phyloP scores from a whole-genome alignment of 2,797 vertebrate species.

The Aeoliscus strigatus region DNA sequence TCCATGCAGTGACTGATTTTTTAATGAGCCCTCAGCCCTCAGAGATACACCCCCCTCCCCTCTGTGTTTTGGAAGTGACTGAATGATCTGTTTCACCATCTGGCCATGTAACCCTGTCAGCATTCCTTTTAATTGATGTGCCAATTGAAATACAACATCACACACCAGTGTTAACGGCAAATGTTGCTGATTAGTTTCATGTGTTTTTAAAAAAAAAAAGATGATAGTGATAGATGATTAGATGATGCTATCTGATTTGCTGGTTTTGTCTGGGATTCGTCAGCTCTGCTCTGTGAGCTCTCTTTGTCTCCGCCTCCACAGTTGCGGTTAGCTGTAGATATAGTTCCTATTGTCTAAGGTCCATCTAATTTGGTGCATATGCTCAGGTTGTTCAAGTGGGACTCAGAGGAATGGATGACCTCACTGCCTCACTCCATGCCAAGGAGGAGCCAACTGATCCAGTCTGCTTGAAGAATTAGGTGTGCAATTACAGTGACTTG shows the following conservation, averaged over 20 bases:
- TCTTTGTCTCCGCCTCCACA: background rate
- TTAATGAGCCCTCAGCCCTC: too few species aligned
- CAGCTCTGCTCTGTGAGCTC: background rate
- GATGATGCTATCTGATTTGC: constrained; percentile 4
- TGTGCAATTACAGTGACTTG: too few species aligned
- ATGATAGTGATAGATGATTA: background rate
- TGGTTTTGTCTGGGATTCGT: constrained; percentile 14
- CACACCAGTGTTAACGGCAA: constrained; percentile 22
- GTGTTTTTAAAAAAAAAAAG: constrained; percentile 1
- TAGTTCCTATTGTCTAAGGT: too few species aligned
- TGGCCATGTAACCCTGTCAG: constrained; percentile 33
- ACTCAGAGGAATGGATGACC: too few species aligned
- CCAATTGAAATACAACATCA: constrained; percentile 43
- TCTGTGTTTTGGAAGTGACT: constrained; percentile 6
- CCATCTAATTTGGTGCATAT: too few species aligned
- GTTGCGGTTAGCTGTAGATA: too few species aligned
- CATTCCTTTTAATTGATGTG: constrained; percentile 22
- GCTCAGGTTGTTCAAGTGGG: too few species aligned
- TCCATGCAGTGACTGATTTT: too few species aligned
- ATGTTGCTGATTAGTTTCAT: constrained; percentile 47
- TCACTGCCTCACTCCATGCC: too few species aligned
- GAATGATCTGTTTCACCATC: constrained; percentile 31
- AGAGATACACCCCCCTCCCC: background rate
- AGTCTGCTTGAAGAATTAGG: too few species aligned
- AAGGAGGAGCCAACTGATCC: too few species aligned